Base-by-base conservation (phyloP, 2,797 vertebrate species). In the Poeciliopsis paucimaculata region DNA sequence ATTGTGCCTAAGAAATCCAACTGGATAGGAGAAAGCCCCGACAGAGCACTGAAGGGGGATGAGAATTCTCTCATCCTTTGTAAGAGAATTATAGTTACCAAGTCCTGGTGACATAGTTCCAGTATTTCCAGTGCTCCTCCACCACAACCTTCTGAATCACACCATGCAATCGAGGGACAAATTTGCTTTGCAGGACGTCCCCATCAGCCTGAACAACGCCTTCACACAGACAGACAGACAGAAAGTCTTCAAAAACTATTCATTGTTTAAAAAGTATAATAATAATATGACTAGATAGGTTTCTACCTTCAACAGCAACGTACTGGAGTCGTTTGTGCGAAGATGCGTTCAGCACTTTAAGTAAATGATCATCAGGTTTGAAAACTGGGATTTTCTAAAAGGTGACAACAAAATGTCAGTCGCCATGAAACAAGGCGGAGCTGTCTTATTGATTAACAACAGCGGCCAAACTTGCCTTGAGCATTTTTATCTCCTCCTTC, bases 301-400 rank as follows among this genome's bases (percentile, higher is more conserved):
- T 51, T 64, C 28, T 90, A 96, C 96, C 96, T 95, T 96, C 96
- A 28, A 96, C 90, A 78, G 94, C 95, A 62, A 95, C 95, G 84
- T 96, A 96, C 10, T 93, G 92, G 7, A 96, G 92, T 20, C 91
- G 76, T 81, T 82, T 94, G 76, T 89, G 84, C 0, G 90, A 87
- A 18, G 93, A 53, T 0, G 94, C 82, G 6, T 88, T 93, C 68
- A 96, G 83, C 1, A 94, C 72, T 77, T 55, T 90, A 31, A 94
- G 26, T 83, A 96, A 80, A 75, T 95, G 90, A 51, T 93, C 76
- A 81, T 95, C 94, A 55, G 94, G 94, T 66, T 89, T 92, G 86
- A 96, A 96, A 74, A 88, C 5, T 0, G 95, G 96, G 28, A 95
- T 95, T 86, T 95, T 90, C 96, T 96, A 11, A 13, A 28, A 39